Conservation (phyloP, 1,140 invertebrate genomes). For the Coenobita brevimanus region DNA sequence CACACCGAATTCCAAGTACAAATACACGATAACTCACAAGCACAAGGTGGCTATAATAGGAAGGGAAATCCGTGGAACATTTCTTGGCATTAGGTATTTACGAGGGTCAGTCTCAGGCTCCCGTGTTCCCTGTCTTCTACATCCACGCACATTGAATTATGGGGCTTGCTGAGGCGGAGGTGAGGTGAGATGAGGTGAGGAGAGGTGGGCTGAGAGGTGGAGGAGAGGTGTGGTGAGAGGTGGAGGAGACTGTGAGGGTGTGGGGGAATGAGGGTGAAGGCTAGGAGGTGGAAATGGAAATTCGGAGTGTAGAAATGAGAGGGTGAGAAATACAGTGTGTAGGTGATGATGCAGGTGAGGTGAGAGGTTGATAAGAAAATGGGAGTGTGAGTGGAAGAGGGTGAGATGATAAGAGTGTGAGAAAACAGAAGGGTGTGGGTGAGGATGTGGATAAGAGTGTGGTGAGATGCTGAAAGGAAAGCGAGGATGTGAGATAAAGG, state of each 20-base stretch:
- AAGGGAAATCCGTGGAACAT: conserved; percentile 23
- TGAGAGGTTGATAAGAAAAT: too few species aligned
- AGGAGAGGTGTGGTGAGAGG: too few species aligned
- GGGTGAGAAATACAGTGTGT: too few species aligned
- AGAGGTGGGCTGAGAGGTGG: neutral
- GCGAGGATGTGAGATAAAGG: neutral
- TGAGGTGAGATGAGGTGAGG: too few species aligned
- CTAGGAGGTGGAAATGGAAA: neutral
- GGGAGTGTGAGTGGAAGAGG: neutral
- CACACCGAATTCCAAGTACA: too few species aligned
- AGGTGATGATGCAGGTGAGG: too few species aligned
- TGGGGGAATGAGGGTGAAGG: neutral
- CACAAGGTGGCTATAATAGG: conserved; percentile 22
- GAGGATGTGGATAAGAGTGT: neutral
- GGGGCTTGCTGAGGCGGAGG: too few species aligned
- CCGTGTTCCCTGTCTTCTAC: conserved; percentile 1
- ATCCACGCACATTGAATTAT: conserved; percentile 5
- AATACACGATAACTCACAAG: too few species aligned
- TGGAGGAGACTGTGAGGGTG: neutral
- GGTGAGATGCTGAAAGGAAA: neutral
- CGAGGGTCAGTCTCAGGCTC: neutral
- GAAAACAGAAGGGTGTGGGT: neutral
- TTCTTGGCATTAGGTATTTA: conserved; percentile 37
- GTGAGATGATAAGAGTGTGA: neutral
- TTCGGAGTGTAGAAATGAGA: too few species aligned